A percentile compares a stretch with the other conserved stretches of the same genome.
phyloP scores from a whole-genome alignment of 92 coral and sea anemone genomes.

The Palythoa heliodiscus region DNA sequence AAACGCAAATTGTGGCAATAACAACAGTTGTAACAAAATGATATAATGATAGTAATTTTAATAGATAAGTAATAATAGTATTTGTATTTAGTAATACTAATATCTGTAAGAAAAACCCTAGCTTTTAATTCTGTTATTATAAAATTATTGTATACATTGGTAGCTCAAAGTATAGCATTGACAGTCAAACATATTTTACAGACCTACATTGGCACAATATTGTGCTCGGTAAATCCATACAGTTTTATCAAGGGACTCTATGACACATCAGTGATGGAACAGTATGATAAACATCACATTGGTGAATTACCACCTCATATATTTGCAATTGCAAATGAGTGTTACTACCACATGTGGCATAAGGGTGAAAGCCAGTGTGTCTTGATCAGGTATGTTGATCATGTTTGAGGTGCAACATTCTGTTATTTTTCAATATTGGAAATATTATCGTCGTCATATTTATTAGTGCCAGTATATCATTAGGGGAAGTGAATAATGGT shows the following conservation, averaged over 20 bases:
- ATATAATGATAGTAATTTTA: no score
- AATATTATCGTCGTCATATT: neutral
- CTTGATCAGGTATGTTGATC: conserved; percentile 77
- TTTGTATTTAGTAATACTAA: no score
- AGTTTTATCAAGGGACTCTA: conserved; percentile 79
- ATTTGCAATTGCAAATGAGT: conserved; percentile 96
- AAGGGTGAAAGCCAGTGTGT: conserved; percentile 94
- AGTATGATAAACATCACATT: conserved; percentile 81
- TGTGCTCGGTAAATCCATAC: conserved; percentile 95
- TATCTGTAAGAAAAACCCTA: no score
- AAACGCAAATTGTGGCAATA: no score
- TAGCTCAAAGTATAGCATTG: neutral
- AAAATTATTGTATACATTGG: no score
- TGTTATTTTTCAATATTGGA: neutral
- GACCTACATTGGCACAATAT: conserved; percentile 97
- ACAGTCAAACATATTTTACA: conserved; percentile 26
- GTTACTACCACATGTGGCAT: conserved; percentile 95
- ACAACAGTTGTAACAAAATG: no score
- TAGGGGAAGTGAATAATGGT: no score
- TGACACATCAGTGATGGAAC: conserved; percentile 76
- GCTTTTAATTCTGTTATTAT: no score
- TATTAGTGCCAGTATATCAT: no score
- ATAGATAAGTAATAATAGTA: no score
- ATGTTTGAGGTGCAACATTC: neutral
- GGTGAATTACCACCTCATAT: conserved; percentile 97